phyloP scores from a whole-genome alignment of 2,888 invertebrate species.

The Escarpia spicata region DNA sequence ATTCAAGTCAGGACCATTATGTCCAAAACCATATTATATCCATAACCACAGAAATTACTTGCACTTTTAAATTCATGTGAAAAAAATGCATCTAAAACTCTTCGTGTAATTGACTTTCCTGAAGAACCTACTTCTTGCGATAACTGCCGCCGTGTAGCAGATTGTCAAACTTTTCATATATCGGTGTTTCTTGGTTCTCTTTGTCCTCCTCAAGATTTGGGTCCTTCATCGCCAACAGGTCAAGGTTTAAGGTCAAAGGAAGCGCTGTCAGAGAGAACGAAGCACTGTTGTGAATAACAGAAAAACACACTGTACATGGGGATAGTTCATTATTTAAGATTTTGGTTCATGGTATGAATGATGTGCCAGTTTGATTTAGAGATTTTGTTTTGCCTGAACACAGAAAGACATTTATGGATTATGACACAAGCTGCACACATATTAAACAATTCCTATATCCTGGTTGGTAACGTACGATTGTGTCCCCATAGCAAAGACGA shows the following conservation, averaged over 20 bases:
- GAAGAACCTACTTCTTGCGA: constrained; percentile 69
- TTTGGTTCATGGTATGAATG: too few relatives aligned
- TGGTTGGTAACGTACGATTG: background rate
- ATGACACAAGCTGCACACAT: background rate
- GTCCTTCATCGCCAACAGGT: constrained; percentile 86
- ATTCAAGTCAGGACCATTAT: background rate
- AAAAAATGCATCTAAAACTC: background rate
- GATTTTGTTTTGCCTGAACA: too few relatives aligned
- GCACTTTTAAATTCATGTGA: background rate
- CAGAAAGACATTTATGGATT: background rate
- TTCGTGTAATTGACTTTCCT: constrained; percentile 6
- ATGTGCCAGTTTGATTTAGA: too few relatives aligned
- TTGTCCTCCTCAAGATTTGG: constrained; percentile 70
- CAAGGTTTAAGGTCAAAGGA: constrained; percentile 83
- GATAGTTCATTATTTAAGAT: too few relatives aligned
- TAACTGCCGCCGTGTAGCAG: constrained; percentile 85
- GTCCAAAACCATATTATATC: background rate
- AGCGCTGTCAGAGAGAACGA: constrained; percentile 64
- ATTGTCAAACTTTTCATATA: constrained; percentile 93
- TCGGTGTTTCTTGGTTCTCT: constrained; percentile 63
- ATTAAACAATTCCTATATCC: background rate
- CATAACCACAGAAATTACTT: background rate
- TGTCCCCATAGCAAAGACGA: background rate
- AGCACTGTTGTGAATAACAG: background rate
- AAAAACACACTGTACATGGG: background rate